phyloP scores from a whole-genome alignment of 2,888 invertebrate genomes.

The Mesorhabditis belari region DNA sequence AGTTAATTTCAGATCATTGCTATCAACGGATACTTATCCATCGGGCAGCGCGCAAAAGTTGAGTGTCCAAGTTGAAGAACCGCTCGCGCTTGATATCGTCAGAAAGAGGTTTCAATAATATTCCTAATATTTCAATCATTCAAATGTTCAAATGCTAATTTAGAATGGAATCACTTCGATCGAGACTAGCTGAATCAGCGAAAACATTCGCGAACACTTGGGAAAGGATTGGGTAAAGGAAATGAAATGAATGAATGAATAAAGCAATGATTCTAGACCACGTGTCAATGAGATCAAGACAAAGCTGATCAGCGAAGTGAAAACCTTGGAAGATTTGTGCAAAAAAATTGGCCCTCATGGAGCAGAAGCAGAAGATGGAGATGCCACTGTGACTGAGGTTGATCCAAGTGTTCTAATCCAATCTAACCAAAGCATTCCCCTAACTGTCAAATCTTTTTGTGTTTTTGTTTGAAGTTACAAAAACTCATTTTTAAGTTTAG shows the following conservation, averaged over 20 bases:
- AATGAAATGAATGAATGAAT: not conserved
- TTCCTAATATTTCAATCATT: not conserved
- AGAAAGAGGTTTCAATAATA: not conserved
- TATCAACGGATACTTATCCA: slow-evolving; percentile 11
- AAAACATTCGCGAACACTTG: not conserved
- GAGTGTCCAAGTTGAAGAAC: not conserved
- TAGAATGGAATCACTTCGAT: not conserved
- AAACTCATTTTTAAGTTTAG: no score
- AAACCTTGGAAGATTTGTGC: not conserved
- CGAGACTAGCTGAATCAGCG: no score
- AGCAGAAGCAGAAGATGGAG: no score
- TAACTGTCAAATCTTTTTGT: no score
- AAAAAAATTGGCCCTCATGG: no score
- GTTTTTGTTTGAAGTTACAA: no score
- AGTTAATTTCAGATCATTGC: slow-evolving; percentile 7
- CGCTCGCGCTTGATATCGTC: not conserved
- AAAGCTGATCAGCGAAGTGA: not conserved
- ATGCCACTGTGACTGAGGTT: no score
- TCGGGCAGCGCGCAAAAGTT: slow-evolving; percentile 2
- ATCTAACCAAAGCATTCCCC: no score
- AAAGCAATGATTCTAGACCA: not conserved
- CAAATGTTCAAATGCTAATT: no score
- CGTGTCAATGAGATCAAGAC: not conserved
- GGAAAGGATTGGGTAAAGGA: not conserved
- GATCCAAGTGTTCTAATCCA: no score